Percentiles rank a stretch among this genome's conserved stretches.
These are phyloP conservation scores for Homarus americanus DNA, from an alignment of 1,140 invertebrate species.

Conservation along the genomic window DNA sequence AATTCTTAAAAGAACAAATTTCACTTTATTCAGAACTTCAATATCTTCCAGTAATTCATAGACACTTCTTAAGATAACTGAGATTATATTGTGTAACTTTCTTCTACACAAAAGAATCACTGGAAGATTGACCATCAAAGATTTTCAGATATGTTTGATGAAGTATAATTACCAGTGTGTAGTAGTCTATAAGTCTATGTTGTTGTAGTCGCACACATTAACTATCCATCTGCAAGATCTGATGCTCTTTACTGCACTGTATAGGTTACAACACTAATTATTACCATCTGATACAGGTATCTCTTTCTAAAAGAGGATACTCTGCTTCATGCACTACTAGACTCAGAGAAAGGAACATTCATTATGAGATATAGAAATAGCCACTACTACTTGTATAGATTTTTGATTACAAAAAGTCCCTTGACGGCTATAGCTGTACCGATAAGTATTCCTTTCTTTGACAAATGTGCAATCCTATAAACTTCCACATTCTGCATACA, in stretches of 20 bases:
- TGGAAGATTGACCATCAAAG: background rate
- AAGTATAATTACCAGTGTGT: background rate
- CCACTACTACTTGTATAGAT: background rate
- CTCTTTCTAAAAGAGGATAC: constrained; percentile 18
- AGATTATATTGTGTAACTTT: background rate
- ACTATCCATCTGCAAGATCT: background rate
- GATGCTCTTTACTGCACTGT: background rate
- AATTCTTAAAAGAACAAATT: background rate
- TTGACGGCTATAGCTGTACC: background rate
- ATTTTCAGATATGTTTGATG: background rate
- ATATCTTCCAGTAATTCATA: background rate
- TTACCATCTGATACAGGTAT: constrained; percentile 3
- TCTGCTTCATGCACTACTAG: background rate
- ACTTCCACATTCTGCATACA: constrained; percentile 1
- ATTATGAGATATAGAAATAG: background rate
- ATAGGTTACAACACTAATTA: background rate
- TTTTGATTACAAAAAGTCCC: constrained; percentile 1
- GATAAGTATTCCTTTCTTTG: background rate
- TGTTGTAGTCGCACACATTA: background rate
- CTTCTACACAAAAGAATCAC: background rate
- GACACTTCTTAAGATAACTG: background rate
- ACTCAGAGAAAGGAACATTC: constrained; percentile 1
- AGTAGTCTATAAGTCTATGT: background rate
- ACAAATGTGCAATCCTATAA: background rate
- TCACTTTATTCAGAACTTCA: background rate